Conservation (phyloP, 1,140 invertebrate genomes). For the Trichomalopsis sarcophagae region DNA sequence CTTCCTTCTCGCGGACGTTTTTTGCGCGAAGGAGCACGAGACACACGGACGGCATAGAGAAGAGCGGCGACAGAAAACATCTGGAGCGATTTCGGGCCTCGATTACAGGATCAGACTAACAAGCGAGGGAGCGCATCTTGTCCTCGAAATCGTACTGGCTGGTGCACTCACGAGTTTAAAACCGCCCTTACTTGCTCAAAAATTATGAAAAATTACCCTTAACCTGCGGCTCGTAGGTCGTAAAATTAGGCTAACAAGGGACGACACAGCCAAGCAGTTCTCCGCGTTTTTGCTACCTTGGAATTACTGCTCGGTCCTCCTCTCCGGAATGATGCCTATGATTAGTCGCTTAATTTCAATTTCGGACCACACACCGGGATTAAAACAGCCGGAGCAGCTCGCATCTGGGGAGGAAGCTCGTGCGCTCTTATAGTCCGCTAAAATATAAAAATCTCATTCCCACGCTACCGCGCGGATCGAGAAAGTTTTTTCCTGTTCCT, state of each 20-base stretch:
- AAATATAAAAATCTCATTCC: slow-evolving; percentile 9
- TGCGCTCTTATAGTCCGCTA: background rate
- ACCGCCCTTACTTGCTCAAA: slow-evolving; percentile 54
- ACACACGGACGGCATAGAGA: background rate
- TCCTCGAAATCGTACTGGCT: background rate
- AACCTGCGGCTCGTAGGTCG: slow-evolving; percentile 53
- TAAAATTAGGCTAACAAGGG: slow-evolving; percentile 69
- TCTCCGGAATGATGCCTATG: slow-evolving; percentile 54
- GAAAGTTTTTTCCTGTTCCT: background rate
- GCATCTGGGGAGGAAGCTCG: background rate
- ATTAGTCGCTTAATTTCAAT: slow-evolving; percentile 62
- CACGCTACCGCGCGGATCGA: slow-evolving; percentile 20
- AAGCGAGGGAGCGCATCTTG: slow-evolving; percentile 3
- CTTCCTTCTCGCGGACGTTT: background rate
- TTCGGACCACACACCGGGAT: slow-evolving; percentile 59
- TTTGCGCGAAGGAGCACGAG: background rate
- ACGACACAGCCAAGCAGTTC: background rate
- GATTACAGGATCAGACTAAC: slow-evolving; percentile 20
- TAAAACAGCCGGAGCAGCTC: slow-evolving; percentile 23
- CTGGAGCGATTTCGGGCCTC: background rate
- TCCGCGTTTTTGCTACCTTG: background rate
- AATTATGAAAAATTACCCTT: slow-evolving; percentile 64
- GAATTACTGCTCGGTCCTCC: slow-evolving; percentile 8
- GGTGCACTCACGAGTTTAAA: background rate
- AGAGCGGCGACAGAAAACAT: background rate